Base-by-base conservation (phyloP, 1,140 invertebrate species). In the Harlomillsia oculata region DNA sequence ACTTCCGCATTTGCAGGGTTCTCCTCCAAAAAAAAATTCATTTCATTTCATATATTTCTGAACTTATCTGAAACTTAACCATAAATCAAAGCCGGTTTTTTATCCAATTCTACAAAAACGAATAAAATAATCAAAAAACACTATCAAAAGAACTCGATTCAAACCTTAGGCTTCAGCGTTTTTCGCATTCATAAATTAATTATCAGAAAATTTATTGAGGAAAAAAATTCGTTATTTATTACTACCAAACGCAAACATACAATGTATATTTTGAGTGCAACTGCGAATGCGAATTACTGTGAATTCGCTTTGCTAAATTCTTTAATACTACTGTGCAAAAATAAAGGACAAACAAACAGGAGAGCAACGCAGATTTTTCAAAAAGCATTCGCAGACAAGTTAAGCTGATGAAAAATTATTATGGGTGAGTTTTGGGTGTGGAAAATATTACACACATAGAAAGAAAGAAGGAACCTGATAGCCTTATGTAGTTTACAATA, bases 171-270 rank as follows among this genome's bases (percentile, higher is more conserved):
- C 32, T 8, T 48, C 45, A 48, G 28, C 45, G 14, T 34, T n/a
- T n/a, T n/a, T n/a, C n/a, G n/a, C 45, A 5, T 21, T 11, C 45
- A 48, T 48, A 48, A 48, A 48, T 48, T 48, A 48, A 48, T 48
- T 48, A 48, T 14, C 18, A 32, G 45, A 14, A 34, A 30, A 48
- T 48, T 48, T 48, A 45, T 45, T 28, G 23, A 23, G 43, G 25
- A n/a, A n/a, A n/a, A 23, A 45, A 26, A n/a, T 32, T 26, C 16
- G 36, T 34, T 48, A 48, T 48, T 48, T 48, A 48, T 48, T 48
- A 34, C 45, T 9, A 18, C 34, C 29, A 16, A 39, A 20, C 14
- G 5, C 21, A 20, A 39, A 41, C n/a, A 41, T 41, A 21, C 39
- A 8, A 23, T 23, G 14, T 41, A 18, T 18, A 39, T 39, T 8